Evolutionary conservation across 2,797 vertebrate species (phyloP).

Genomic region (Gallinago solitaria): DNA sequence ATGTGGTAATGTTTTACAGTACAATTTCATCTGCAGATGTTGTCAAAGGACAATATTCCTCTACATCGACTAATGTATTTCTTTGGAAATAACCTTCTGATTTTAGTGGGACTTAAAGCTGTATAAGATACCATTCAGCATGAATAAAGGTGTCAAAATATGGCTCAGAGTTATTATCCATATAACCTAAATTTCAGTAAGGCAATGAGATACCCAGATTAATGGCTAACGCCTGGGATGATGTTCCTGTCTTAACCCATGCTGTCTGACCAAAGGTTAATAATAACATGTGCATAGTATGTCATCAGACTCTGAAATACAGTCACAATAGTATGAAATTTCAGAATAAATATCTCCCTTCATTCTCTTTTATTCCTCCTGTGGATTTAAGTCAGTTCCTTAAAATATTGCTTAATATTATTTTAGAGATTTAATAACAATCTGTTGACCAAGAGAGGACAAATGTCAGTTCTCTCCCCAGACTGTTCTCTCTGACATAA

Average conservation of each 20-base stretch:
- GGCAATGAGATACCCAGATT: conserved; percentile 27
- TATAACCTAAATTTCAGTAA: background rate
- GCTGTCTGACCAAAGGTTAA: background rate
- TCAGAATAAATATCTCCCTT: background rate
- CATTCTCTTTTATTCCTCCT: background rate
- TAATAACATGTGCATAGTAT: background rate
- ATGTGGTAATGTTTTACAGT: background rate
- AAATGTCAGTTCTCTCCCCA: background rate
- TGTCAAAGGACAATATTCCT: conserved; percentile 20
- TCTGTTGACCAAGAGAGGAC: background rate
- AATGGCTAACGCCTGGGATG: background rate
- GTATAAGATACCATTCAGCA: background rate
- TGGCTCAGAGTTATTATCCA: background rate
- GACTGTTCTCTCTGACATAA: background rate
- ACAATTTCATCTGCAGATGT: background rate
- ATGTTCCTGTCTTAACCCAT: background rate
- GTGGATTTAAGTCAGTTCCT: conserved; percentile 26
- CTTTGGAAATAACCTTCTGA: conserved; percentile 26
- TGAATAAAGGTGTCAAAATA: conserved; percentile 34
- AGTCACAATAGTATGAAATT: background rate
- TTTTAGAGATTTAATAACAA: conserved; percentile 34
- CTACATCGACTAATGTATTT: background rate
- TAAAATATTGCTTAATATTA: conserved; percentile 45
- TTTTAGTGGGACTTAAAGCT: conserved; percentile 1
- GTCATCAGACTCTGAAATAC: conserved; percentile 15